phyloP scores from a whole-genome alignment of 2,888 invertebrate genomes.

The Petrolisthes manimaculis region DNA sequence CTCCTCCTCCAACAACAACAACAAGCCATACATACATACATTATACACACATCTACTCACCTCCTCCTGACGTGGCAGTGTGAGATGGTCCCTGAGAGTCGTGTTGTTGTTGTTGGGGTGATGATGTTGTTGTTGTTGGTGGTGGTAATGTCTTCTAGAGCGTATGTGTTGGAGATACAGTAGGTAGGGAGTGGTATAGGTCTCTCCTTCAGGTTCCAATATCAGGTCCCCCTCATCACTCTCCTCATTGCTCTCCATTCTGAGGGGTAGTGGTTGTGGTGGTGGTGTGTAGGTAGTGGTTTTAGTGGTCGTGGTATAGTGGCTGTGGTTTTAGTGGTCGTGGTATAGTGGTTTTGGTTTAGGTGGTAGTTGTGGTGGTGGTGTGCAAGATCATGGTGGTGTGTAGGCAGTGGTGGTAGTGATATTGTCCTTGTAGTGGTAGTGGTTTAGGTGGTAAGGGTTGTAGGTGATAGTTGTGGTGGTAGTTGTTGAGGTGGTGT shows the following conservation, averaged over 20 bases:
- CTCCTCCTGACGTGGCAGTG: no score
- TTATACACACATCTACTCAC: no score
- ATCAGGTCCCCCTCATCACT: conserved; percentile 45
- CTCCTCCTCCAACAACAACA: no score
- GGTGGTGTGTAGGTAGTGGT: conserved; percentile 1
- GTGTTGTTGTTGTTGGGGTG: no score
- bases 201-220: conserved; percentile 43
- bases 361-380: neutral
- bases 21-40: no score
- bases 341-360: neutral
- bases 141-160: conserved; percentile 17
- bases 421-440: neutral
- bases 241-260: conserved; percentile 36
- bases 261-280: neutral
- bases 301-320: neutral
- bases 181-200: conserved; percentile 47
- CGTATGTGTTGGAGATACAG: conserved; percentile 43
- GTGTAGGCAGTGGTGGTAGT: neutral
- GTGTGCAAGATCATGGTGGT: neutral
- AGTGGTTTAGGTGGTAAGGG: neutral
- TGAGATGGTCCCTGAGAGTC: no score
- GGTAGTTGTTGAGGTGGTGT: neutral
- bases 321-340: neutral
- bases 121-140: no score
- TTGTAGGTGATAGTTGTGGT: neutral